Percentiles rank a stretch among this genome's conserved stretches.
Evolutionary conservation across 35 echinoderm and acorn worm species (phyloP).

Genomic region (Lytechinus pictus): DNA sequence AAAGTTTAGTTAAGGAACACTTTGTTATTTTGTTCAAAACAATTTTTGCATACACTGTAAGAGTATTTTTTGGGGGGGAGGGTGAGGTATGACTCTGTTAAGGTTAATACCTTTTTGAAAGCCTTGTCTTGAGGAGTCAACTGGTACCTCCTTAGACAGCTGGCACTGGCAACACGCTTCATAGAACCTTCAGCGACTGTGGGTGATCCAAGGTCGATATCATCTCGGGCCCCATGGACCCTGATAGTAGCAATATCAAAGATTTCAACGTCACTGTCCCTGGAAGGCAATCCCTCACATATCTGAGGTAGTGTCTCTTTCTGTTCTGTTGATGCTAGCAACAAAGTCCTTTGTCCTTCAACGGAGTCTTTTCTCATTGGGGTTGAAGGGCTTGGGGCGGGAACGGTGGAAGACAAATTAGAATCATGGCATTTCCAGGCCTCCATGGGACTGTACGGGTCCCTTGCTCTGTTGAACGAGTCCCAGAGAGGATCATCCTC

Average conservation of each 20-base stretch:
- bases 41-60: too few relatives aligned
- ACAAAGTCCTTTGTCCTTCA: neutral
- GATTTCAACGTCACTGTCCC: neutral
- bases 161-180: conserved; percentile 29
- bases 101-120: conserved; percentile 3
- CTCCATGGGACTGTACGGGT: conserved; percentile 44
- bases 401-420: neutral
- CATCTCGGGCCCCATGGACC: neutral
- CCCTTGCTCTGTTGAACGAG: neutral
- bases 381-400: neutral
- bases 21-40: too few relatives aligned
- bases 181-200: neutral
- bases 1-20: too few relatives aligned
- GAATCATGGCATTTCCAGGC: conserved; percentile 26
- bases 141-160: conserved; percentile 19
- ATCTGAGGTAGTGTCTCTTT: neutral
- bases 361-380: neutral
- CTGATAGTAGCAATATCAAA: conserved; percentile 1
- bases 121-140: neutral
- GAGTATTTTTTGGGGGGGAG: too few relatives aligned
- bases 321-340: neutral
- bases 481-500: conserved; percentile 9
- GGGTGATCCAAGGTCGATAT: neutral
- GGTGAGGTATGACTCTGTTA: too few relatives aligned
- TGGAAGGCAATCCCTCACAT: neutral